Percentiles rank a stretch among this genome's conserved stretches.
Conservation (phyloP, 2,113 vertebrate species). For the Tetrao urogallus region DNA sequence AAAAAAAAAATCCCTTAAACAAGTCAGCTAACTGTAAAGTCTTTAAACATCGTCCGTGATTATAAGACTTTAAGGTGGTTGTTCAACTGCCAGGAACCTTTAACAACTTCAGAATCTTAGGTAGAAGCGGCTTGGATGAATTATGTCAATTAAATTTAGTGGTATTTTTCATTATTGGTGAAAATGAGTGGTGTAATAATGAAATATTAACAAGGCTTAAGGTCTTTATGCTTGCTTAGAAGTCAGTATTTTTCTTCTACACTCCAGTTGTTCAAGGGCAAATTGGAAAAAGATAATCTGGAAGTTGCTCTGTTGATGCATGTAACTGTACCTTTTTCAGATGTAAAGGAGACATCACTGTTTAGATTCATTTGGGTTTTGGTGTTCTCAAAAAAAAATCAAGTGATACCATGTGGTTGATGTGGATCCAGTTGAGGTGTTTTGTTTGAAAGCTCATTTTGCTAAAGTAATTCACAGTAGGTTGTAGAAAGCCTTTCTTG, state of each 20-base stretch:
- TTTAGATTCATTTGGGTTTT: not conserved
- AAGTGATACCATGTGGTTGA: not conserved
- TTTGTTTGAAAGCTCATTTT: not conserved
- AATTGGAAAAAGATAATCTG: not conserved
- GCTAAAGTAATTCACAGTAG: not conserved
- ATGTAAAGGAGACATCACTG: no score
- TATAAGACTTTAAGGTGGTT: not conserved
- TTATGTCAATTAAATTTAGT: not conserved
- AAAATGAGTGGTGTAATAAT: not conserved
- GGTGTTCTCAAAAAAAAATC: not conserved
- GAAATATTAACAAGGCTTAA: not conserved
- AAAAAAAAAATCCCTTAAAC: not conserved
- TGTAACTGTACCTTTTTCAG: not conserved
- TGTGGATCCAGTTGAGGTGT: not conserved
- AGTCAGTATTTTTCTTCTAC: not conserved
- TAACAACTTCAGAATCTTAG: not conserved
- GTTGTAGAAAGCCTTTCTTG: not conserved
- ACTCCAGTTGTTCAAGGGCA: not conserved
- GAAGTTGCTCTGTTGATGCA: not conserved
- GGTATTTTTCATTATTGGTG: not conserved
- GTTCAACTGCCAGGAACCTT: conserved; percentile 1
- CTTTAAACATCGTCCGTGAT: not conserved
- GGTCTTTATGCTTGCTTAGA: not conserved
- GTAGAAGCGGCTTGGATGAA: not conserved
- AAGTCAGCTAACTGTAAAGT: not conserved